Conservation (phyloP, 2,797 vertebrate species). For the Aulostomus chinensis region DNA sequence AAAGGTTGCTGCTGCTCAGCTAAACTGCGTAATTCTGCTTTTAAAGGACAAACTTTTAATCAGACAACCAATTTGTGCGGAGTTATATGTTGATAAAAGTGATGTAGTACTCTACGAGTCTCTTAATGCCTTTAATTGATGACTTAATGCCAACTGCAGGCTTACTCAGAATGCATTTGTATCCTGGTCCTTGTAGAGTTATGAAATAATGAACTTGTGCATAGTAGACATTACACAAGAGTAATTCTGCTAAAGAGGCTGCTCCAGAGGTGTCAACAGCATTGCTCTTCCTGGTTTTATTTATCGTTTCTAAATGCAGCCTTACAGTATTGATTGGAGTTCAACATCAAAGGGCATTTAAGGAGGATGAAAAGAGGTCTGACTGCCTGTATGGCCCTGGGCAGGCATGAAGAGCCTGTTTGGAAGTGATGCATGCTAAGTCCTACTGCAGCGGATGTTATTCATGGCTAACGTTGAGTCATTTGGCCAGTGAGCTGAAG, state of each 20-base stretch:
- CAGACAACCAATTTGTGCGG: too few relatives aligned
- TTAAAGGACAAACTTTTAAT: too few relatives aligned
- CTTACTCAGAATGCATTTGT: not conserved
- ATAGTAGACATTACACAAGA: conserved; percentile 5
- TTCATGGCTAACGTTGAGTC: conserved; percentile 62
- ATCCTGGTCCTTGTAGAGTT: conserved; percentile 3
- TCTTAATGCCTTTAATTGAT: too few relatives aligned
- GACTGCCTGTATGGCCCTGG: conserved; percentile 63
- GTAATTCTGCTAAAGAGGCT: conserved; percentile 20
- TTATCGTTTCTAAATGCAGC: conserved; percentile 72
- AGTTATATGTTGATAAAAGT: too few relatives aligned
- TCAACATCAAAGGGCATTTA: conserved; percentile 74
- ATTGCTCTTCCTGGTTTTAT: conserved; percentile 58
- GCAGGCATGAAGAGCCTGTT: conserved; percentile 59
- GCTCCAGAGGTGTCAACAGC: conserved; percentile 40
- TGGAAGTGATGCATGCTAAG: conserved; percentile 66
- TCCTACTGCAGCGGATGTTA: conserved; percentile 52
- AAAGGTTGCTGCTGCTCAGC: too few relatives aligned
- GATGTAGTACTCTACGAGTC: too few relatives aligned
- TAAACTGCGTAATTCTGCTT: too few relatives aligned
- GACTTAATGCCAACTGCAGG: too few relatives aligned
- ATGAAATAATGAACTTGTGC: not conserved
- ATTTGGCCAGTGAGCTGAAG: conserved; percentile 51
- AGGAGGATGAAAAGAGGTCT: conserved; percentile 62
- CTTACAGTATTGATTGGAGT: conserved; percentile 76